These are phyloP conservation scores for Leptinotarsa undecemlineata DNA, from an alignment of 1,140 invertebrate species.

Conservation along the genomic window DNA sequence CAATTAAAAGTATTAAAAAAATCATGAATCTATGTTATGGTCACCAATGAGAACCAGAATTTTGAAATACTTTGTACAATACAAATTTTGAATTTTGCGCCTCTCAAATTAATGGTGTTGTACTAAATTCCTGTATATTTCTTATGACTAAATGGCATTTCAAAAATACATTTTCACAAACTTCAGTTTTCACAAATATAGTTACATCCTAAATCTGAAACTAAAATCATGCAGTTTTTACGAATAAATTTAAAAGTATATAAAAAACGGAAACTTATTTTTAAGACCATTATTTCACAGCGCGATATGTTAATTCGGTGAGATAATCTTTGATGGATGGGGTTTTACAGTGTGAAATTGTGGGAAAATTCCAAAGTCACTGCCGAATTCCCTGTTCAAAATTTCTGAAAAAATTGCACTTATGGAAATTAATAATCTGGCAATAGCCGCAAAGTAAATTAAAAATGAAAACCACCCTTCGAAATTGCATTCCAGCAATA, in stretches of 20 bases:
- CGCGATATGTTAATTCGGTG: not conserved
- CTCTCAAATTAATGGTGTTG: not conserved
- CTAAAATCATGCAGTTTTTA: too few relatives aligned
- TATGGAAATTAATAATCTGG: too few relatives aligned
- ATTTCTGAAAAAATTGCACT: too few relatives aligned
- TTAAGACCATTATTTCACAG: not conserved
- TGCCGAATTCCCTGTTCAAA: too few relatives aligned
- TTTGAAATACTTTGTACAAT: not conserved
- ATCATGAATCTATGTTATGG: not conserved
- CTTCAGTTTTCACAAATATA: not conserved
- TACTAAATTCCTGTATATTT: not conserved
- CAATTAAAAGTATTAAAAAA: not conserved
- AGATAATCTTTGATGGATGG: not conserved
- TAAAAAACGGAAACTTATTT: not conserved
- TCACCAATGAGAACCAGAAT: conserved; percentile 11
- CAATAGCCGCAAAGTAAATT: too few relatives aligned
- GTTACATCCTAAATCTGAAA: not conserved
- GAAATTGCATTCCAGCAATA: too few relatives aligned
- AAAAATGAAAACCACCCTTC: too few relatives aligned
- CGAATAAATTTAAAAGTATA: not conserved
- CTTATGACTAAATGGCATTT: not conserved
- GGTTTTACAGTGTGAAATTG: too few relatives aligned
- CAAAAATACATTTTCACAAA: not conserved
- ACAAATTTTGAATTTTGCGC: conserved; percentile 6
- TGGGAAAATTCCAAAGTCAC: too few relatives aligned